Evolutionary conservation across 2,113 vertebrate species (phyloP), one percentile per base, ranked within the genome.

Genomic region (Peromyscus maniculatus): DNA sequence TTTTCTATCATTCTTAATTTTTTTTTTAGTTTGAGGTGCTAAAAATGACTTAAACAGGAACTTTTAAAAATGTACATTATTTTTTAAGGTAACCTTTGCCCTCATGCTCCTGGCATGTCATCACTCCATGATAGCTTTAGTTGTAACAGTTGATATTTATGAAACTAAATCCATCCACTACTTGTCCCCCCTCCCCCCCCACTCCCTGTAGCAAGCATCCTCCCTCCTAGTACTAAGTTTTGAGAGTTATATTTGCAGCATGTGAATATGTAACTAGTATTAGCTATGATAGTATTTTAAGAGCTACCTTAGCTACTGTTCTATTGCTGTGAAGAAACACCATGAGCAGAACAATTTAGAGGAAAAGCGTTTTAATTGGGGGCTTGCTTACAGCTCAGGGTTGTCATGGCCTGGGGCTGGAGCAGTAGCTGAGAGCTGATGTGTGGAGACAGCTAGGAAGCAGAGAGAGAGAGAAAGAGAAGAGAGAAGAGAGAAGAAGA

Each of bases 231-330:
- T 79, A 66, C 43, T 91, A 77, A 52, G 22, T 93, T 95, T 91
- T 95, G 83, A 97, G 86, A 88, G 13, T 52, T 96, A 59, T 79
- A 96, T 97, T 96, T 87, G 59, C n/a, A 96, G 26, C 28, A 3
- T 84, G 52, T 94, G 43, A 43, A 11, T 84, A 66, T 93, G n/a
- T 96, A 89, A 67, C 74, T 86, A 87, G 52, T 88, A 71, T 86
- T 94, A 89, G 78, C 39, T 93, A 71, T 90, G 77, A 39, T 77
- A 71, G 64, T 79, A 74, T 89, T 94, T 89, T 62, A 91, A 66
- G 31, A 95, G 49, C 59, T 66, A 1, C 12, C 57, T 83, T 22
- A 10, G 22, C 7, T 83, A 39, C 57, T 83, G 12, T 83, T 43
- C 12, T 39, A 9, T 13, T 84, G 12, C n/a, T 84, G 22, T 64